Evolutionary conservation across 2,797 vertebrate genomes (phyloP).

Genomic region (Prionace glauca): DNA sequence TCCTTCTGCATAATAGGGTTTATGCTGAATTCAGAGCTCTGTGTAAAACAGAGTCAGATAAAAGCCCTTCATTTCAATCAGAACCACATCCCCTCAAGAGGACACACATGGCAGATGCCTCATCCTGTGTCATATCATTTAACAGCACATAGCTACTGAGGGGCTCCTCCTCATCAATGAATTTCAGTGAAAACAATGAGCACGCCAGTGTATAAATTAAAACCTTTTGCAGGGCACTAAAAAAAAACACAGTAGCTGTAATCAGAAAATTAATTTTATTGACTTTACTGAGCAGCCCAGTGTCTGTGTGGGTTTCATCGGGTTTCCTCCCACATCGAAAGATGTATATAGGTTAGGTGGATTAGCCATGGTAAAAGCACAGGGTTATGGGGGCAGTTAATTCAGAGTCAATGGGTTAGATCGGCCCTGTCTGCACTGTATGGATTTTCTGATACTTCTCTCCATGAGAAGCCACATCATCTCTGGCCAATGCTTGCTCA

Average conservation of each 20-base stretch:
- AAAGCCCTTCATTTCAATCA: neutral
- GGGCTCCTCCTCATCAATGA: no score
- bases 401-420: no score
- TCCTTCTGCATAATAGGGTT: neutral
- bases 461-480: no score
- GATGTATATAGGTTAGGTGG: no score
- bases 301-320: no score
- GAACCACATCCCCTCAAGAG: neutral
- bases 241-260: neutral
- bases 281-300: neutral
- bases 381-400: no score
- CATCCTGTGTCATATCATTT: neutral
- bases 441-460: no score
- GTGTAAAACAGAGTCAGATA: neutral
- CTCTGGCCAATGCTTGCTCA: no score
- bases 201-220: neutral
- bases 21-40: neutral
- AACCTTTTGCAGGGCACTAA: neutral
- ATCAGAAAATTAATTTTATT: neutral
- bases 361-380: no score
- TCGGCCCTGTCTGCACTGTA: no score
- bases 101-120: neutral
- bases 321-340: no score
- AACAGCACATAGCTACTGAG: neutral
- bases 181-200: neutral